phyloP scores from a whole-genome alignment of 53 echinoderm and acorn worm species.

The Zoroaster sp. region DNA sequence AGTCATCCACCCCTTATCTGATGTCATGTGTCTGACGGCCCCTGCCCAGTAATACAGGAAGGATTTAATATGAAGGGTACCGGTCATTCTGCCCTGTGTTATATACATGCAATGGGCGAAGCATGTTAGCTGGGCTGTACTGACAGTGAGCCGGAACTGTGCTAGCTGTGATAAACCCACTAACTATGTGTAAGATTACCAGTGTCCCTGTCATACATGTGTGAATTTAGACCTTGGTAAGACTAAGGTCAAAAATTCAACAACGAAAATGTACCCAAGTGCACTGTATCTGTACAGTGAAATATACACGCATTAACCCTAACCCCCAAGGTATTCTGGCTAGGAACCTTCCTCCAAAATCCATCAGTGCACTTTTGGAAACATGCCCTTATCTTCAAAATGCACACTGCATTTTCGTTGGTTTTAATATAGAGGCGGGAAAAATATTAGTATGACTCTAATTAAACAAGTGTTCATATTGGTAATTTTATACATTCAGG shows the following conservation, averaged over 20 bases:
- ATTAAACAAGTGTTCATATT: too few relatives aligned
- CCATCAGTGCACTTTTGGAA: too few relatives aligned
- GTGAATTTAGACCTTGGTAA: background rate
- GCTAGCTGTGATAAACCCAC: background rate
- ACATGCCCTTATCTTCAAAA: too few relatives aligned
- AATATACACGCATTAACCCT: too few relatives aligned
- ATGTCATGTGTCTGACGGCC: background rate
- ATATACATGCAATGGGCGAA: background rate
- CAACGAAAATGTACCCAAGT: too few relatives aligned
- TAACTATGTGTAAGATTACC: background rate
- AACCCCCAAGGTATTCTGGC: too few relatives aligned
- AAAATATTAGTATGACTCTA: too few relatives aligned
- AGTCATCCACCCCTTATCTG: background rate
- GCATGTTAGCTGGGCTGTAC: background rate
- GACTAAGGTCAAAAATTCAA: background rate
- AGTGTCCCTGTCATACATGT: background rate
- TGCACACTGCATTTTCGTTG: too few relatives aligned
- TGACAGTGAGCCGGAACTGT: background rate
- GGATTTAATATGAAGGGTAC: constrained; percentile 9
- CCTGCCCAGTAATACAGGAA: constrained; percentile 28
- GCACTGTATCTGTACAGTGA: too few relatives aligned
- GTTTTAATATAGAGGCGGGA: too few relatives aligned
- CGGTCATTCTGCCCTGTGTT: constrained; percentile 21
- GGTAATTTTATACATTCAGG: too few relatives aligned
- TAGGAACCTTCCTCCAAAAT: too few relatives aligned